Evolutionary conservation across 1,140 invertebrate species (phyloP).

Genomic region (Araneus ventricosus): DNA sequence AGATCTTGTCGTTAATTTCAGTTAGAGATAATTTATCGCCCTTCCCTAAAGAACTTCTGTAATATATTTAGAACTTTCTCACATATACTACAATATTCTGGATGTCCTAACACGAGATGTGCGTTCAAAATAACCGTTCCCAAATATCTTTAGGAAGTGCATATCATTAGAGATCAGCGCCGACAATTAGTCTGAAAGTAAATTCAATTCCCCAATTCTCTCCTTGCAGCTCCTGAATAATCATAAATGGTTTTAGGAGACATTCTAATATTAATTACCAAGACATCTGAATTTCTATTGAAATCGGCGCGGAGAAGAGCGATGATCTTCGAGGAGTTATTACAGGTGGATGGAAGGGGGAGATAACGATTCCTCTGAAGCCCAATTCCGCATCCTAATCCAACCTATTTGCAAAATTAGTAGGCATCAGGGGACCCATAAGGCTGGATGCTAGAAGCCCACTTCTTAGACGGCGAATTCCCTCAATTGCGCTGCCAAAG

Average conservation of each 20-base stretch:
- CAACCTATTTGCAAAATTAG: slow-evolving; percentile 7
- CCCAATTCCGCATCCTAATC: not conserved
- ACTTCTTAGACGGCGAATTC: not conserved
- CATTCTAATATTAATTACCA: slow-evolving; percentile 16
- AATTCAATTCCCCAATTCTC: not conserved
- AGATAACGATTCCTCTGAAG: not conserved
- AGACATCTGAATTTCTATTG: not conserved
- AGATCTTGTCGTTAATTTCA: too few species aligned
- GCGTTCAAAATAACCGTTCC: too few species aligned
- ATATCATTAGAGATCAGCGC: not conserved
- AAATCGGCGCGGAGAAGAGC: not conserved
- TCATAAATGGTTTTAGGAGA: not conserved
- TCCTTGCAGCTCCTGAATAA: not conserved
- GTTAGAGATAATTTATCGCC: too few species aligned
- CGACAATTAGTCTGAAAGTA: not conserved
- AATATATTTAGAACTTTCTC: too few species aligned
- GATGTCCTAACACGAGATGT: too few species aligned
- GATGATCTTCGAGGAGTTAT: not conserved
- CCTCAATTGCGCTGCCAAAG: not conserved
- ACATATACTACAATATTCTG: too few species aligned
- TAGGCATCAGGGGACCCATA: not conserved
- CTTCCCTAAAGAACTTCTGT: too few species aligned
- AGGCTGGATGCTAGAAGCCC: too few species aligned
- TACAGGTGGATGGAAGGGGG: not conserved
- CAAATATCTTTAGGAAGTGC: not conserved